Conservation (phyloP, 2,797 vertebrate genomes). For the Phataginus tricuspis region DNA sequence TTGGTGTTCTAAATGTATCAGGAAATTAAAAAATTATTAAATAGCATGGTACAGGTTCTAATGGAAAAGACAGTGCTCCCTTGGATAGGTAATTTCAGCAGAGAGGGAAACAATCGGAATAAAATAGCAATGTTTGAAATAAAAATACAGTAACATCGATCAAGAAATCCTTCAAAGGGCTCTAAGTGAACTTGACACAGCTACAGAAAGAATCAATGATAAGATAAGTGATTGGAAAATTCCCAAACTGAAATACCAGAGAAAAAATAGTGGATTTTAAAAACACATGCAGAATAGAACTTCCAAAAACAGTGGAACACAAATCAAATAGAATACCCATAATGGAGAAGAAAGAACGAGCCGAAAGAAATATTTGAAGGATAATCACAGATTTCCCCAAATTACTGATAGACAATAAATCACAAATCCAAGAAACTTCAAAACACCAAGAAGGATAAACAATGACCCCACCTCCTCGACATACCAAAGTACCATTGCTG, state of each 20-base stretch:
- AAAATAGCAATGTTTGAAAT: background rate
- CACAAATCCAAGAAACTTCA: background rate
- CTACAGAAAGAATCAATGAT: background rate
- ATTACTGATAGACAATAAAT: background rate
- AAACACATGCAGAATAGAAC: background rate
- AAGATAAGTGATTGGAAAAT: background rate
- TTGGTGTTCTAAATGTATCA: background rate
- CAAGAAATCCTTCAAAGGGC: background rate
- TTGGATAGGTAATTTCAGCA: background rate
- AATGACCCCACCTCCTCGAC: background rate
- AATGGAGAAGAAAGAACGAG: background rate
- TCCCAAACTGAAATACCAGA: background rate
- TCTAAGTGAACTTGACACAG: background rate
- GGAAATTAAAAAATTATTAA: constrained; percentile 31
- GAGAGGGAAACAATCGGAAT: background rate
- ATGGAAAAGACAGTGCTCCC: background rate
- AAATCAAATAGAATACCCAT: background rate
- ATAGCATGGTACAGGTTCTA: background rate
- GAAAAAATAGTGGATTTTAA: background rate
- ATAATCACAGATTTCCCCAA: background rate
- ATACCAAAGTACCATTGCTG: background rate
- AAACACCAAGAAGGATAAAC: background rate
- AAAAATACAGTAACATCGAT: background rate
- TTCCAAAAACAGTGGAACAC: background rate
- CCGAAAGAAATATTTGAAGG: background rate